phyloP scores from a whole-genome alignment of 2,797 vertebrate species.

The Falco berigora region DNA sequence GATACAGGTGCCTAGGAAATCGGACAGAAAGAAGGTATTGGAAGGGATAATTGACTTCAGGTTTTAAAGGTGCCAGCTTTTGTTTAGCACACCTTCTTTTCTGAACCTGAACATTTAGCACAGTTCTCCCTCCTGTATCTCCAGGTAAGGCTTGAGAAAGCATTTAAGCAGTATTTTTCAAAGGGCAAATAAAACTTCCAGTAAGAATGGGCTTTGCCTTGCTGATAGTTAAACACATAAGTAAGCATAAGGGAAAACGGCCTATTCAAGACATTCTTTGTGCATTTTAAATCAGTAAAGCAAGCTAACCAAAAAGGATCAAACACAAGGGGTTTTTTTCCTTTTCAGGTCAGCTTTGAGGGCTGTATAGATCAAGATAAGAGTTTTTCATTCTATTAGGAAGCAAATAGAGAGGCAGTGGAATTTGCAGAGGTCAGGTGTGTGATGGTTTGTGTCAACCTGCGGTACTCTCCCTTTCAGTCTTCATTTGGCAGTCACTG shows the following conservation, averaged over 20 bases:
- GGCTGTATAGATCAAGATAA: not conserved
- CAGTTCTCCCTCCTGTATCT: not conserved
- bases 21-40: not conserved
- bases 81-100: not conserved
- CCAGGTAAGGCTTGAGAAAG: not conserved
- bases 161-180: not conserved
- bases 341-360: not conserved
- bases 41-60: not conserved
- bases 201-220: not conserved
- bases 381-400: conserved; percentile 5
- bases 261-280: not conserved
- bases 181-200: not conserved
- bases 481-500: not conserved
- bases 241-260: not conserved
- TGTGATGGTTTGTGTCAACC: not conserved
- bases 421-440: not conserved
- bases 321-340: not conserved
- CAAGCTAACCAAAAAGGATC: not conserved
- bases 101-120: not conserved
- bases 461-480: not conserved
- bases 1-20: not conserved
- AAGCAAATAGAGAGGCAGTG: not conserved
- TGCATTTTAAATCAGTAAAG: not conserved
- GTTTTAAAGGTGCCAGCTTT: not conserved
- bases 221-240: not conserved